Percentiles rank a stretch among this genome's conserved stretches.
Evolutionary conservation across 2,888 invertebrate species (phyloP).

Genomic region (Drosophila borborema): DNA sequence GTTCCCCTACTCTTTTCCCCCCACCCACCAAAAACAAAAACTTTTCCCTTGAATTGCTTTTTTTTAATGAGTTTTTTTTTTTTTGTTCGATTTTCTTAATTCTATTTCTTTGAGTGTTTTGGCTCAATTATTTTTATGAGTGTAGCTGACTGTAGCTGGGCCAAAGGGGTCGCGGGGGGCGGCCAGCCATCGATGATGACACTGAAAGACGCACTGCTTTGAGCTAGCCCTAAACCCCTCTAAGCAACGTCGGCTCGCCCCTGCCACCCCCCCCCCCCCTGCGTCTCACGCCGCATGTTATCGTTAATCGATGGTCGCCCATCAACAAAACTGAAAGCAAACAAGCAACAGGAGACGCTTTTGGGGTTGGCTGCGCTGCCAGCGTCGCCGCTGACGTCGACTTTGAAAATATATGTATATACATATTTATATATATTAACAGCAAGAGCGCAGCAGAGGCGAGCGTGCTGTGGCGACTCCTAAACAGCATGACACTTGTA

Average conservation of each 20-base stretch:
- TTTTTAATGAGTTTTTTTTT: slow-evolving; percentile 11
- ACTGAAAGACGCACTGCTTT: slow-evolving; percentile 52
- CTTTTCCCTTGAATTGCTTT: slow-evolving; percentile 2
- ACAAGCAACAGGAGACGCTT: slow-evolving; percentile 74
- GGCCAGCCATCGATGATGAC: slow-evolving; percentile 60
- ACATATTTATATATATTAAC: slow-evolving; percentile 3
- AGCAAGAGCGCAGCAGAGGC: slow-evolving; percentile 11
- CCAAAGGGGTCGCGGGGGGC: slow-evolving; percentile 31
- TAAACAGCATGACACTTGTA: slow-evolving; percentile 67
- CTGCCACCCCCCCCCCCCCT: background rate
- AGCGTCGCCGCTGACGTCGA: background rate
- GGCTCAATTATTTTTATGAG: slow-evolving; percentile 50
- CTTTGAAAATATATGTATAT: slow-evolving; percentile 12
- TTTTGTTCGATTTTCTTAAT: slow-evolving; percentile 3
- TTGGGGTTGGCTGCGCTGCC: slow-evolving; percentile 45
- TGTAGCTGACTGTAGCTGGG: slow-evolving; percentile 31
- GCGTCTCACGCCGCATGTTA: slow-evolving; percentile 46
- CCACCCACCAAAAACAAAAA: background rate
- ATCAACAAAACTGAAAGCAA: slow-evolving; percentile 70
- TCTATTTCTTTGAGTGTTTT: slow-evolving; percentile 7
- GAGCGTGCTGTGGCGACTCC: slow-evolving; percentile 58
- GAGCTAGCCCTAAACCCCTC: slow-evolving; percentile 17
- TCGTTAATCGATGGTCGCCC: slow-evolving; percentile 77
- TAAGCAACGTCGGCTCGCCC: background rate
- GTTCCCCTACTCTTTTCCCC: background rate